Conservation (phyloP, 2,797 vertebrate genomes). For the Remorina albescens region DNA sequence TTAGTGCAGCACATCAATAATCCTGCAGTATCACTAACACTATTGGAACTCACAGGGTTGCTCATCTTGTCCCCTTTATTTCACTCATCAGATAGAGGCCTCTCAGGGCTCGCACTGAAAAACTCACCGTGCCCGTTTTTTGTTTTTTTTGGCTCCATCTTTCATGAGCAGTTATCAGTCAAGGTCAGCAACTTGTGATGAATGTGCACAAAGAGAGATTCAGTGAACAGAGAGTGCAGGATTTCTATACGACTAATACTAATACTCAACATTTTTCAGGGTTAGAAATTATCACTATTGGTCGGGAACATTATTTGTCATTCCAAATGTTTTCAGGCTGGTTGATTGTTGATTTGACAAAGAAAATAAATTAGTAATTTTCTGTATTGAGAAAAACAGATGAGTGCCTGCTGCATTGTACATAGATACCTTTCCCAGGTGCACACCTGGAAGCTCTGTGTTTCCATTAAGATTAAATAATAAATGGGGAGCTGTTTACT, state of each 20-base stretch:
- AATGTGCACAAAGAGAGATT: constrained; percentile 40
- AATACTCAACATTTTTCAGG: constrained; percentile 31
- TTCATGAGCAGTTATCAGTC: constrained; percentile 62
- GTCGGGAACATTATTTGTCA: constrained; percentile 44
- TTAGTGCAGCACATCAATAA: constrained; percentile 70
- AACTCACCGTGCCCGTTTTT: constrained; percentile 20
- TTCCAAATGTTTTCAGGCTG: constrained; percentile 26
- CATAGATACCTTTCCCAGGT: constrained; percentile 7
- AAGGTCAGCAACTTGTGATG: constrained; percentile 31
- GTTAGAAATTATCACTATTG: constrained; percentile 15
- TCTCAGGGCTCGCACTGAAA: constrained; percentile 36
- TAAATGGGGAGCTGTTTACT: constrained; percentile 34
- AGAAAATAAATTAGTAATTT: constrained; percentile 24
- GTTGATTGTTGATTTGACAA: constrained; percentile 19
- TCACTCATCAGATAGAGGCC: constrained; percentile 57
- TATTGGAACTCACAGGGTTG: constrained; percentile 53
- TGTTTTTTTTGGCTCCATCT: constrained; percentile 30
- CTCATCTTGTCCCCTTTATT: constrained; percentile 58
- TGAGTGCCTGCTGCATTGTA: background rate
- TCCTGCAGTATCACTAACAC: constrained; percentile 44
- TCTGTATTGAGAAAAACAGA: constrained; percentile 7
- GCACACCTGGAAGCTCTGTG: constrained; percentile 20
- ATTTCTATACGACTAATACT: constrained; percentile 11
- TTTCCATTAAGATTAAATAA: constrained; percentile 47
- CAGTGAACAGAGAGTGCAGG: constrained; percentile 13